Percentiles rank a stretch among this genome's conserved stretches.
These are phyloP conservation scores for Eulemur rufifrons DNA, from an alignment of 2,113 vertebrate species.

Conservation along the genomic window DNA sequence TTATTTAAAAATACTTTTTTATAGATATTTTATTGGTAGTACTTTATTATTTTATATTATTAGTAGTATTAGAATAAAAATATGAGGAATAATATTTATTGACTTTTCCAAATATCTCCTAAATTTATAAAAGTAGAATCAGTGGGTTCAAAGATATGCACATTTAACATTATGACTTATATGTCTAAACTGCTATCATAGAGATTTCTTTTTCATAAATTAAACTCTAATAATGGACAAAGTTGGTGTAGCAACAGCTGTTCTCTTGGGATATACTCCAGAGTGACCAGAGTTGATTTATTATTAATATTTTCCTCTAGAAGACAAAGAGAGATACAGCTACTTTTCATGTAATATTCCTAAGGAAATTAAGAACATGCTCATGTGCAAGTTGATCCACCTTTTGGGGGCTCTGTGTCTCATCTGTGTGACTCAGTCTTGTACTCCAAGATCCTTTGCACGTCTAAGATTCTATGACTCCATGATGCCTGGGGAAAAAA, in stretches of 20 bases:
- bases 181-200: not conserved
- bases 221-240: not conserved
- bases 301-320: not conserved
- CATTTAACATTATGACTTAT: not conserved
- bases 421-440: not conserved
- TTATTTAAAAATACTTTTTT: not conserved
- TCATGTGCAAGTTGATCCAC: not conserved
- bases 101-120: not conserved
- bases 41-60: not conserved
- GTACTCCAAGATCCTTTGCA: not conserved
- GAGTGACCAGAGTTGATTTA: not conserved
- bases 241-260: not conserved
- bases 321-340: not conserved
- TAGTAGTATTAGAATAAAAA: conserved; percentile 18
- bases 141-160: not conserved
- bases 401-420: not conserved
- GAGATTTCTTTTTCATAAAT: not conserved
- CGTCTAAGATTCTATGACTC: not conserved
- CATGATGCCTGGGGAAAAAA: not conserved
- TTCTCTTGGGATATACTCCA: not conserved
- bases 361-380: not conserved
- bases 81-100: not conserved
- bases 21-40: conserved; percentile 1
- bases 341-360: not conserved
- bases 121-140: conserved; percentile 17